phyloP scores from a whole-genome alignment of 2,113 vertebrate species.

The Oxygymnocypris stewartii region DNA sequence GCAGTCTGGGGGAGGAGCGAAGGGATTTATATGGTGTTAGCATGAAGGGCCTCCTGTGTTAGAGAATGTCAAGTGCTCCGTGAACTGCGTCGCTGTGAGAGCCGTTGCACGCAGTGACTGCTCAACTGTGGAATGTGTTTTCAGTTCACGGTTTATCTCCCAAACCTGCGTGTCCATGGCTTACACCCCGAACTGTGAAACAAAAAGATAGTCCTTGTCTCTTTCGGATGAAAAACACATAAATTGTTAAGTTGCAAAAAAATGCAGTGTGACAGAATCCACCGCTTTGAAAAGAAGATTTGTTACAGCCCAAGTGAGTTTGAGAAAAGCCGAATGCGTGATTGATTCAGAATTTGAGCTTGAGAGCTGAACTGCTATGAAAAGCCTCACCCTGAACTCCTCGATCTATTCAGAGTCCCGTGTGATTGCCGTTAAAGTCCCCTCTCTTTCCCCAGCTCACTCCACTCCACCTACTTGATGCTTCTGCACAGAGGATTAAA shows the following conservation, averaged over 20 bases:
- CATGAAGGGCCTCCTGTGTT: constrained; percentile 38
- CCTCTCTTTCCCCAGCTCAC: neutral
- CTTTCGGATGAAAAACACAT: constrained; percentile 1
- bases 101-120: constrained; percentile 39
- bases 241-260: neutral
- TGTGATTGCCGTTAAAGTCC: constrained; percentile 18
- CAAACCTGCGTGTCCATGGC: neutral
- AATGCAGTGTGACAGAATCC: neutral
- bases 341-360: constrained; percentile 7
- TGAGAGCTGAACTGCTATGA: constrained; percentile 25
- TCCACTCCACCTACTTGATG: neutral
- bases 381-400: constrained; percentile 28
- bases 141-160: constrained; percentile 45
- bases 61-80: constrained; percentile 19
- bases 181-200: constrained; percentile 26
- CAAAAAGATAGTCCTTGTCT: neutral
- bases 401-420: constrained; percentile 36
- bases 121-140: constrained; percentile 51
- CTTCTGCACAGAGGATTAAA: constrained; percentile 42
- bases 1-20: constrained; percentile 4
- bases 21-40: constrained; percentile 56
- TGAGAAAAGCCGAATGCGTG: neutral
- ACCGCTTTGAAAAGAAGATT: constrained; percentile 5
- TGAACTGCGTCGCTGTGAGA: constrained; percentile 21
- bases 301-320: neutral